Base-by-base conservation (phyloP, 2,888 invertebrate species). In the Actias luna region DNA sequence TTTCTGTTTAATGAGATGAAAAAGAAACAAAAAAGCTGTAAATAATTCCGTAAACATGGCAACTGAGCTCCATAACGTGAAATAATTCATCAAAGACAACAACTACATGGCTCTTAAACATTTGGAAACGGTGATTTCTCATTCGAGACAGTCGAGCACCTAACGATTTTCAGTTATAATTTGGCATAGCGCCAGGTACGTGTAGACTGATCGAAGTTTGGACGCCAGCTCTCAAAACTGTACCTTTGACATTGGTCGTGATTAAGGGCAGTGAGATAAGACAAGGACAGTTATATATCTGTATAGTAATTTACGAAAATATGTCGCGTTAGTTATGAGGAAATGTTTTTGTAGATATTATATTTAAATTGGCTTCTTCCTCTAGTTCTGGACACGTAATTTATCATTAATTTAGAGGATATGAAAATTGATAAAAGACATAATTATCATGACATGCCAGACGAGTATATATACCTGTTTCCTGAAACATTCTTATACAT, bases 191-290 rank as follows among this genome's bases (percentile, higher is more conserved):
- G 55, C 55, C 55, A 55, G 29, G 29, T 55, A 29, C 55, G 55
- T 55, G 55, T 55, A 55, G 55, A 55, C 55, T 55, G 55, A 55
- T 55, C 29, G 55, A 55, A 55, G 27, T 29, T 55, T 55, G 55
- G 55, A 61, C 57, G 61, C 61, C 60, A 62, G 31, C n/a, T 55
- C 58, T 62, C 58, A 62, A 62, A 62, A 42, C 39, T 58, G 39
- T 42, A 58, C 57, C 61, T 62, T 62, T 62, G 58, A 42, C 61
- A 58, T 62, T 62, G 18, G 33, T 14, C 57, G 39, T 62, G 58
- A 62, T 62, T 62, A 62, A 58, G 61, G 61, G 58, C 58, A 39
- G 42, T 18, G 25, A 22, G 58, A 29, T 7, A n/a, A 29, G 55
- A 55, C 55, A 55, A 55, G 55, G 55, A 29, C 55, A 29, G 55